These are phyloP conservation scores for Polypterus bichir DNA, from an alignment of 2,113 vertebrate genomes.

Conservation along the genomic window DNA sequence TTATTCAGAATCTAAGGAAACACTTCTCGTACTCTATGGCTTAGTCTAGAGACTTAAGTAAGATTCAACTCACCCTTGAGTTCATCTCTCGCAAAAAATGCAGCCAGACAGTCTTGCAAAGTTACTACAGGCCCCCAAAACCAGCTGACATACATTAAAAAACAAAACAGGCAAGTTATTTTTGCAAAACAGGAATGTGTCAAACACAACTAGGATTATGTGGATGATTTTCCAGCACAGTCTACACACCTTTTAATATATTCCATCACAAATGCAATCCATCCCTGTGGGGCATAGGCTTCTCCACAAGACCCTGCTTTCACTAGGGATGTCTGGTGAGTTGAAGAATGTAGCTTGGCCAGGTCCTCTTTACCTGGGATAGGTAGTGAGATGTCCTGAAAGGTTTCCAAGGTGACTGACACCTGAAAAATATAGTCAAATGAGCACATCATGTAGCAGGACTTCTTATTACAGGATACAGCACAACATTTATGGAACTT, in stretches of 20 bases:
- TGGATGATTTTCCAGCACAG: neutral
- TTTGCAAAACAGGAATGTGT: neutral
- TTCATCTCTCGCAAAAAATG: constrained; percentile 95
- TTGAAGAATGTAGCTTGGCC: constrained; percentile 89
- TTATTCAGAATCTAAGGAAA: too few species aligned
- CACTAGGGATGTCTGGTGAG: constrained; percentile 80
- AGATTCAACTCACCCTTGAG: constrained; percentile 71
- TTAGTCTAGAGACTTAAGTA: neutral
- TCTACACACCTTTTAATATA: constrained; percentile 84
- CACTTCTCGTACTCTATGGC: too few species aligned
- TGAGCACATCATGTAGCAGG: too few species aligned
- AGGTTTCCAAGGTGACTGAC: constrained; percentile 92
- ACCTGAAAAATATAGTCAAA: constrained; percentile 41
- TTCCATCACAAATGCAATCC: constrained; percentile 92
- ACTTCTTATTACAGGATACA: too few species aligned
- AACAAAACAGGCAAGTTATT: constrained; percentile 59
- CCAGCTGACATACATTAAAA: constrained; percentile 74
- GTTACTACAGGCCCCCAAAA: constrained; percentile 98
- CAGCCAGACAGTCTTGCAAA: constrained; percentile 94
- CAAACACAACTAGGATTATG: neutral
- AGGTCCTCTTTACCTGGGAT: constrained; percentile 97
- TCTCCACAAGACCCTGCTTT: constrained; percentile 93
- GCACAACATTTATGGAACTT: too few species aligned
- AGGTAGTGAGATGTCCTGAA: constrained; percentile 95
- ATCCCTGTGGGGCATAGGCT: constrained; percentile 86